Evolutionary conservation across 23 tunicate genomes (phyloP).

Genomic region (Diplosoma virens): DNA sequence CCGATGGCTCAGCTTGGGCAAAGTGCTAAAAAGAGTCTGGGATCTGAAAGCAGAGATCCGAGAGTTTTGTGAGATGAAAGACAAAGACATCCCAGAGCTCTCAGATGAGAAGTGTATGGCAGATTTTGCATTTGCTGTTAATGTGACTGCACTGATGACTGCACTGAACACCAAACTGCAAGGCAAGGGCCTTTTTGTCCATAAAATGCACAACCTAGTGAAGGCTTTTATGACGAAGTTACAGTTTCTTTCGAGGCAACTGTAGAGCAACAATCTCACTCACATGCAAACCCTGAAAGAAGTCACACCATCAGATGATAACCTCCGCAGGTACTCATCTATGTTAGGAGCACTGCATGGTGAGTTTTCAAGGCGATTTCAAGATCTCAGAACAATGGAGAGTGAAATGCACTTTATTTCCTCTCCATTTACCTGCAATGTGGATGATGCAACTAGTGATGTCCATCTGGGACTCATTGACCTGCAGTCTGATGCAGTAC

Average conservation of each 20-base stretch:
- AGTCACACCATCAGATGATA: slow-evolving; percentile 1
- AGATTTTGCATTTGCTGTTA: background rate
- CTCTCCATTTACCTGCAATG: background rate
- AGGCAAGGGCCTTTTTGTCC: slow-evolving; percentile 21
- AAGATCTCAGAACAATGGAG: slow-evolving; percentile 7
- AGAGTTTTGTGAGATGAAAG: slow-evolving; percentile 21
- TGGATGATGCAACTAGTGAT: background rate
- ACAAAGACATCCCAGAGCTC: background rate
- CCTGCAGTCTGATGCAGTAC: no score
- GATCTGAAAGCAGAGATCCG: slow-evolving; percentile 24
- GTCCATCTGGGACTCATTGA: slow-evolving; percentile 8
- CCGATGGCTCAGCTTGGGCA: slow-evolving; percentile 44
- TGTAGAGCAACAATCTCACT: slow-evolving; percentile 11
- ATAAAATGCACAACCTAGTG: no score
- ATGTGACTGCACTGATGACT: background rate
- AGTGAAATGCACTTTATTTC: slow-evolving; percentile 3
- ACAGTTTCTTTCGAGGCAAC: background rate
- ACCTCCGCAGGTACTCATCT: slow-evolving; percentile 17
- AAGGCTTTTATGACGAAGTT: slow-evolving; percentile 13
- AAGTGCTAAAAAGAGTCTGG: slow-evolving; percentile 39
- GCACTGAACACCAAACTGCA: background rate
- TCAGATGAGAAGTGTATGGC: slow-evolving; percentile 1
- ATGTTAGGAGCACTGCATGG: no score
- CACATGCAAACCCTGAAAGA: slow-evolving; percentile 23
- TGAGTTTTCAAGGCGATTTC: slow-evolving; percentile 17